Conservation (phyloP, 1,140 invertebrate genomes). For the Littorina saxatilis region DNA sequence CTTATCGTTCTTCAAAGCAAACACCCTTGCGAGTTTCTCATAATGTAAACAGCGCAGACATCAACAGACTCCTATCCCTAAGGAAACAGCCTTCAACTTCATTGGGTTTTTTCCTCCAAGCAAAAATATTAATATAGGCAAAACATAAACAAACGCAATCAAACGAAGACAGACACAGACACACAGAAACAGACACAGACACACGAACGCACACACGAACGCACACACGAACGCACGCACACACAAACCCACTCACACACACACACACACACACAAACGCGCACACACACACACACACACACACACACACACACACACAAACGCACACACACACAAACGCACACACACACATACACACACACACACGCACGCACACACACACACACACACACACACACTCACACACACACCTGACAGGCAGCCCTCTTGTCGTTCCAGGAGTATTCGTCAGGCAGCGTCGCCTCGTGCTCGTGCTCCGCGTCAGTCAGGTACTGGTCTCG, state of each 20-base stretch:
- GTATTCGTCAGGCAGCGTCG: background rate
- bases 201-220: background rate
- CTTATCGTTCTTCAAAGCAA: too few relatives aligned
- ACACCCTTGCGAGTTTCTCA: too few relatives aligned
- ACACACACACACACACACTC: constrained; percentile 6
- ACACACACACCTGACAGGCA: background rate
- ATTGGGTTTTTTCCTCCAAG: background rate
- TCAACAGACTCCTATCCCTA: background rate
- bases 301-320: constrained; percentile 9
- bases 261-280: background rate
- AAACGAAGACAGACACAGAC: background rate
- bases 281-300: background rate
- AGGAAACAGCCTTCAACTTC: too few relatives aligned
- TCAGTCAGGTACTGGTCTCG: background rate
- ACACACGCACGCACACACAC: constrained; percentile 20
- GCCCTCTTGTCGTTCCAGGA: background rate
- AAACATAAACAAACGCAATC: background rate
- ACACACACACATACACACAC: constrained; percentile 22
- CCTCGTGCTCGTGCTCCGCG: background rate
- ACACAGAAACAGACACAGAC: background rate
- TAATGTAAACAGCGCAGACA: too few relatives aligned
- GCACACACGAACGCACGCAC: background rate
- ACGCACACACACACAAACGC: background rate
- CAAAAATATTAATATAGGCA: background rate
- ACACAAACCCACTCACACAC: background rate